Conservation (phyloP, 1,140 invertebrate genomes). For the Paraescarpia echinospica region DNA sequence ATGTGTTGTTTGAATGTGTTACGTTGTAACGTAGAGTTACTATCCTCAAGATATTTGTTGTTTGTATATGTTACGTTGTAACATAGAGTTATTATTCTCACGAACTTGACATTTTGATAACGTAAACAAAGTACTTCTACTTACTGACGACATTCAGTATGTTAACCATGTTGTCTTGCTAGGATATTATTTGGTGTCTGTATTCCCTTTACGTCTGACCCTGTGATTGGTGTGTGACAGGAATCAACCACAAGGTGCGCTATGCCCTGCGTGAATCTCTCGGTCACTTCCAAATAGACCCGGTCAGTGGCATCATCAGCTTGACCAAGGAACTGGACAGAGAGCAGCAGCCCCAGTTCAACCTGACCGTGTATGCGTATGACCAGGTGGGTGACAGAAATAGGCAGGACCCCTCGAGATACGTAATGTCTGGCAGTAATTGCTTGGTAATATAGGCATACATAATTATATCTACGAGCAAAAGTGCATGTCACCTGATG, state of each 20-base stretch:
- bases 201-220: background rate
- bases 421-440: background rate
- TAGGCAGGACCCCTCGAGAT: too few relatives aligned
- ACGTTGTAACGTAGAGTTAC: too few relatives aligned
- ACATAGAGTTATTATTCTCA: too few relatives aligned
- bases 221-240: conserved; percentile 40
- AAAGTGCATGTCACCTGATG: too few relatives aligned
- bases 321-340: conserved; percentile 82
- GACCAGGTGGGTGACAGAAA: conserved; percentile 40
- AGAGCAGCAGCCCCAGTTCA: conserved; percentile 61
- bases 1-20: too few relatives aligned
- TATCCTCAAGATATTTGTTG: too few relatives aligned
- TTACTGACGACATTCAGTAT: too few relatives aligned
- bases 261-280: conserved; percentile 75
- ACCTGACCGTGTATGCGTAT: conserved; percentile 45
- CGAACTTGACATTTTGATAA: too few relatives aligned
- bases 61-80: too few relatives aligned
- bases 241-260: conserved; percentile 80
- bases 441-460: background rate
- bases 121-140: too few relatives aligned
- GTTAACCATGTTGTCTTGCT: too few relatives aligned
- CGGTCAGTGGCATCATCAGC: conserved; percentile 82
- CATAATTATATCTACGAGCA: too few relatives aligned
- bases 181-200: background rate
- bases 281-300: conserved; percentile 83